Base-by-base conservation (phyloP, 2,113 vertebrate genomes). In the Brienomyrus brachyistius region DNA sequence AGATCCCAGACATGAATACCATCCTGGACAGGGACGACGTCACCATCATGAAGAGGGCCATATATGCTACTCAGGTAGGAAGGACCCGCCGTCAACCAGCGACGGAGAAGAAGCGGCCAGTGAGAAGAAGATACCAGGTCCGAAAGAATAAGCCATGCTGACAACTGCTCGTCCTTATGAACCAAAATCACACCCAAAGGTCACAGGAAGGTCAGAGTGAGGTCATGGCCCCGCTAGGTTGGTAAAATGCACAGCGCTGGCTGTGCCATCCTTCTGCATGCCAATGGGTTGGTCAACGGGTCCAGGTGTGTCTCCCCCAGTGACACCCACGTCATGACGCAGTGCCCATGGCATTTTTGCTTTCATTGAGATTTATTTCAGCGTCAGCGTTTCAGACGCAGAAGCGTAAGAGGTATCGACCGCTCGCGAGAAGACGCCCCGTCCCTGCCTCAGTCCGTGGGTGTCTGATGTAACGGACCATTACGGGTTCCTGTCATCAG, bases 11-110 rank as follows among this genome's bases (percentile, higher is more conserved):
- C 90, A 95, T 99, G 96, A 97, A 95, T 94, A 96, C 95, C 91
- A 98, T 99, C 88, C 94, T 99, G 94, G 98, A 99, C 93, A 94
- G 96, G 88, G 98, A 99, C 91, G 98, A 99, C 93, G 92, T 98
- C 93, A 99, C 97, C 48, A 95, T 99, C 74, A 99, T 99, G 97
- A 99, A 99, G 95, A 97, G 98, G 93, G 98, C 98, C 92, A 99
- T 99, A 92, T 99, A 96, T 89, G 97, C 98, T 88, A 99, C 98
- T 66, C 98, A 99, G 98, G 98, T 99, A 94, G 90, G 90, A 62
- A 82, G 70, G 86, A 88, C 52, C 35, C 21, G 59, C 80, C 1
- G 1, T 43, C 82, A n/a, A 45, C 15, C 45, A 47, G 9, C 8
- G 8, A 48, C 10, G 21, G 84, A 48, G 27, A 35, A 8, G 45